Percentiles rank a stretch among this genome's conserved stretches.
These are phyloP conservation scores for Crossocerus cetratus DNA, from an alignment of 2,888 invertebrate species.

Conservation along the genomic window DNA sequence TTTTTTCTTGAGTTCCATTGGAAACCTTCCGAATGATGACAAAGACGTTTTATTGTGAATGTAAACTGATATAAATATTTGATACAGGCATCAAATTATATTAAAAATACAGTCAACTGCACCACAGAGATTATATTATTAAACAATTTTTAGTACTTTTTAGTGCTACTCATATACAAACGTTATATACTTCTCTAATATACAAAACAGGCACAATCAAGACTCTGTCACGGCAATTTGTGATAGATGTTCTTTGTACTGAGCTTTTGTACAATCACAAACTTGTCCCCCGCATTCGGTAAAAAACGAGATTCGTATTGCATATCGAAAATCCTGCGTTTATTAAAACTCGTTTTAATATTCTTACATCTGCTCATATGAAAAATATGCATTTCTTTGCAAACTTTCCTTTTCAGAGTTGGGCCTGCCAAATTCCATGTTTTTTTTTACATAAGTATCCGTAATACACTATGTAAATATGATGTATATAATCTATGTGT, in stretches of 20 bases:
- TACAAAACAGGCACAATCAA: constrained; percentile 5
- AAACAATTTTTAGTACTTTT: constrained; percentile 17
- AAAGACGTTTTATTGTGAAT: constrained; percentile 8
- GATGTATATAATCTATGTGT: constrained; percentile 47
- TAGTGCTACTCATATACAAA: constrained; percentile 15
- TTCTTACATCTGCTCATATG: constrained; percentile 43
- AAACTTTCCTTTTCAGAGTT: constrained; percentile 37
- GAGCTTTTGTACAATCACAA: constrained; percentile 10
- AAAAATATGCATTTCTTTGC: constrained; percentile 48
- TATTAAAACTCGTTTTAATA: constrained; percentile 39
- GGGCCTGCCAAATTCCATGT: constrained; percentile 40
- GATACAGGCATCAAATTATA: constrained; percentile 14
- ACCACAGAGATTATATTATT: constrained; percentile 22
- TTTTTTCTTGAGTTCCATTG: constrained; percentile 16
- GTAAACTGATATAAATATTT: constrained; percentile 16
- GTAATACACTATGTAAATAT: constrained; percentile 47
- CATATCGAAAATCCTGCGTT: neutral
- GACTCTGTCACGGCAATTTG: constrained; percentile 4
- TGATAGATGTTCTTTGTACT: constrained; percentile 24
- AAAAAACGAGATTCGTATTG: neutral
- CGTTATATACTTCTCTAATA: constrained; percentile 19
- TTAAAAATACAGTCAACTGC: constrained; percentile 21
- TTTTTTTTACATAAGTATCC: constrained; percentile 45
- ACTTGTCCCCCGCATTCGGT: neutral
- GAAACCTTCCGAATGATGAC: constrained; percentile 14